Percentiles rank a stretch among this genome's conserved stretches.
Conservation (phyloP, 2,888 invertebrate species). For the Drosophila atripex region DNA sequence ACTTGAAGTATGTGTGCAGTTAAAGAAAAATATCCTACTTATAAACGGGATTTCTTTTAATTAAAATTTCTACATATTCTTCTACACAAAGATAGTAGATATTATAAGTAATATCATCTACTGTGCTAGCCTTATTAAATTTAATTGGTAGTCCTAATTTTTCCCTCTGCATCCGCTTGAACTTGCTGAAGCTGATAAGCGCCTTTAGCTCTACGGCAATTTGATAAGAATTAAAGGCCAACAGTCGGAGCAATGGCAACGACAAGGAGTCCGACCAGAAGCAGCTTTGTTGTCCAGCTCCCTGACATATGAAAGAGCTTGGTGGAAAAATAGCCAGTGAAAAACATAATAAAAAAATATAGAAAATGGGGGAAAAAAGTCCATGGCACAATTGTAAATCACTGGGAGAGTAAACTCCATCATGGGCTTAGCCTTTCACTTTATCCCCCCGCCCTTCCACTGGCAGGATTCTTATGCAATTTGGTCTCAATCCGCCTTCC, state of each 20-base stretch:
- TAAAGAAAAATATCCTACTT: not conserved
- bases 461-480: constrained; percentile 35
- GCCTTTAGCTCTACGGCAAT: constrained; percentile 58
- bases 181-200: constrained; percentile 58
- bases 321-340: not conserved
- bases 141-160: not conserved
- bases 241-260: constrained; percentile 31
- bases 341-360: not conserved
- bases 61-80: not conserved
- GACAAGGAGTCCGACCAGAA: constrained; percentile 26
- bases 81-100: no score
- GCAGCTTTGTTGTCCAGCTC: constrained; percentile 42
- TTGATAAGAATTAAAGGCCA: constrained; percentile 65
- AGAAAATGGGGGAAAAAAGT: constrained; percentile 8
- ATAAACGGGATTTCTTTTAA: not conserved
- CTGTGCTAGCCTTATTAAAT: no score
- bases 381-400: constrained; percentile 61
- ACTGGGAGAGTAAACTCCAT: constrained; percentile 59
- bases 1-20: constrained; percentile 15
- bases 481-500: not conserved
- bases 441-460: not conserved
- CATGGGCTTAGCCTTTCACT: constrained; percentile 49
- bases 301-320: constrained; percentile 53
- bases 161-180: constrained; percentile 7
- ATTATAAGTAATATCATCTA: no score